Evolutionary conservation across 2,113 vertebrate species (phyloP).

Genomic region (Phainopepla nitens): DNA sequence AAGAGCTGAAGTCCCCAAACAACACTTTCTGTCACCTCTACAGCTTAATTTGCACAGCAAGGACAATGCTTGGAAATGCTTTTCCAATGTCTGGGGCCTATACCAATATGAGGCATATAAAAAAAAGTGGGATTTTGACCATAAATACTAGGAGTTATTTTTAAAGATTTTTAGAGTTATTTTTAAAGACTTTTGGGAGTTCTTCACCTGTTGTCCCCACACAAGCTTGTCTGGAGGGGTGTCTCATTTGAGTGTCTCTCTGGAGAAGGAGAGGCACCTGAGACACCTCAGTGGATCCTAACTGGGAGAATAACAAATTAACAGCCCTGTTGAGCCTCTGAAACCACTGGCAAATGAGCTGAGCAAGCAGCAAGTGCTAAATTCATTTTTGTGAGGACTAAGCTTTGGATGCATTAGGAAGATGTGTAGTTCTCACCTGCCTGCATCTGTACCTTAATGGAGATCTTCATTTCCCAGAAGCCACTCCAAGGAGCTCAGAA

Average conservation of each 20-base stretch:
- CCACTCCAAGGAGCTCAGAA: not conserved
- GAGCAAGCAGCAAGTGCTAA: not conserved
- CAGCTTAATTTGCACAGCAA: not conserved
- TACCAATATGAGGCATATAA: not conserved
- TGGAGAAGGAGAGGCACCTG: not conserved
- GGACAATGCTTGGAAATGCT: not conserved
- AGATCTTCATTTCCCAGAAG: not conserved
- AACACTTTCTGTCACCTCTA: not conserved
- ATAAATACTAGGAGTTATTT: not conserved
- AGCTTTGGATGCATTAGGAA: not conserved
- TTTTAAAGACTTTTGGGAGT: not conserved
- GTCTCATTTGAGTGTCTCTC: not conserved
- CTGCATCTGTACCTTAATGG: not conserved
- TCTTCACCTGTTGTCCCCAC: not conserved
- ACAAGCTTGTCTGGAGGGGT: accelerated
- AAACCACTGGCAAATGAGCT: not conserved
- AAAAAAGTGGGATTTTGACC: not conserved
- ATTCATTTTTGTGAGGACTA: not conserved
- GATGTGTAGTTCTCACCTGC: not conserved
- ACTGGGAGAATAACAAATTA: not conserved
- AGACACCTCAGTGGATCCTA: not conserved
- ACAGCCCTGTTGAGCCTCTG: not conserved
- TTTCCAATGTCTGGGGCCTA: not conserved
- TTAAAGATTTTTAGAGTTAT: not conserved
- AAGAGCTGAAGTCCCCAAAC: not conserved